Percentiles rank a stretch among this genome's conserved stretches.
Evolutionary conservation across 1,140 invertebrate species (phyloP).

Genomic region (Meloidogyne floridensis): DNA sequence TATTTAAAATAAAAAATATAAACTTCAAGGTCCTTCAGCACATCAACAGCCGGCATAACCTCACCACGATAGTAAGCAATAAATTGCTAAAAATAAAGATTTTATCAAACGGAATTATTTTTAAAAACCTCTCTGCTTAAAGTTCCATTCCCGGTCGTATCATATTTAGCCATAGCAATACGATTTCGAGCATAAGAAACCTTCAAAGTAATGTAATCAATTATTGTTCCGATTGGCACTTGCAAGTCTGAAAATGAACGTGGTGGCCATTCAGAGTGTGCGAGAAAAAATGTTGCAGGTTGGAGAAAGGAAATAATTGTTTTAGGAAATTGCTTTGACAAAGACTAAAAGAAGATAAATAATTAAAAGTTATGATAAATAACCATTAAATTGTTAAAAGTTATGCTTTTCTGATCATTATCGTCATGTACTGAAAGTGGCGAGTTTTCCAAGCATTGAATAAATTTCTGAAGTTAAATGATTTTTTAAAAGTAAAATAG

Average conservation of each 20-base stretch:
- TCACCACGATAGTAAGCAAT: constrained; percentile 25
- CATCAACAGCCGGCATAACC: constrained; percentile 22
- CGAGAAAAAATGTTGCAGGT: constrained; percentile 18
- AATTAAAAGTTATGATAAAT: background rate
- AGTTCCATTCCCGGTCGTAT: constrained; percentile 15
- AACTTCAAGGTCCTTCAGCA: constrained; percentile 34
- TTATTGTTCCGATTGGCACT: constrained; percentile 5
- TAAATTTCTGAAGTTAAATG: constrained; percentile 5
- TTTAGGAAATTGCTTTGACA: background rate
- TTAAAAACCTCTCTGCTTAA: constrained; percentile 25
- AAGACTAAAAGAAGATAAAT: constrained; percentile 6
- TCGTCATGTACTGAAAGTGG: background rate
- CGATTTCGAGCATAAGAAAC: constrained; percentile 16
- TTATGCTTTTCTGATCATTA: constrained; percentile 19
- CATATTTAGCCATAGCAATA: constrained; percentile 29
- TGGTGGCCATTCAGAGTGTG: background rate
- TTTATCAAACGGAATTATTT: background rate
- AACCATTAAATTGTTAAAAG: constrained; percentile 11
- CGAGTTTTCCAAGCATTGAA: constrained; percentile 12
- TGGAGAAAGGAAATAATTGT: background rate
- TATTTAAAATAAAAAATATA: background rate
- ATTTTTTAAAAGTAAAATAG: background rate
- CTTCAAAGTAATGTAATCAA: constrained; percentile 27
- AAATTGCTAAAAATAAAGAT: constrained; percentile 29
- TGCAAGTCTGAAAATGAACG: constrained; percentile 10